phyloP scores from a whole-genome alignment of 2,113 vertebrate species.

The Gorsachius goisagi region DNA sequence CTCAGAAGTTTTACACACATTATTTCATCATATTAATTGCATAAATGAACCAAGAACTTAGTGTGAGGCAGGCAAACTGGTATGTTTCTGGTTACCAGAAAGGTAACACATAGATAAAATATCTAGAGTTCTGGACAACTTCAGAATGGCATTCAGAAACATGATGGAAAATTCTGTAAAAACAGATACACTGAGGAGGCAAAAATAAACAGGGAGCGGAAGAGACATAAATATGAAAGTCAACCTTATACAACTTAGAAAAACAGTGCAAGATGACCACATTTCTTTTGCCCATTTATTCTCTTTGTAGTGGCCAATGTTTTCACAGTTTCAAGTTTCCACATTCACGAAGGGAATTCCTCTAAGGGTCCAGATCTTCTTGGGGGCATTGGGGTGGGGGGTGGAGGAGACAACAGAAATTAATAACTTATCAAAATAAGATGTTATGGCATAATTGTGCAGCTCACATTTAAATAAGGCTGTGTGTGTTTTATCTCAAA shows the following conservation, averaged over 20 bases:
- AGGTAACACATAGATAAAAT: not conserved
- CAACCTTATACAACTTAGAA: not conserved
- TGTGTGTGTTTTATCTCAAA: not conserved
- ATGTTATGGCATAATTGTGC: not conserved
- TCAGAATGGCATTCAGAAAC: not conserved
- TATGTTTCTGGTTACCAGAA: not conserved
- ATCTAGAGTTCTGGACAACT: not conserved
- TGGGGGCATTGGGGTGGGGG: not conserved
- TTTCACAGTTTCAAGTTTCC: not conserved
- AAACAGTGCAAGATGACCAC: not conserved
- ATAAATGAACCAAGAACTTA: not conserved
- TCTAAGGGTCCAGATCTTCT: not conserved
- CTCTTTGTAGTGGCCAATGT: not conserved
- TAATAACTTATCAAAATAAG: not conserved
- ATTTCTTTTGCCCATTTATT: not conserved
- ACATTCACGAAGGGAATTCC: not conserved
- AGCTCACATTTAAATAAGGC: not conserved
- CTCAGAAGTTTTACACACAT: not conserved
- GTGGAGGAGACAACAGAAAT: not conserved
- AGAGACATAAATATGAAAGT: not conserved
- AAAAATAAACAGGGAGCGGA: not conserved
- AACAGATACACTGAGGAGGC: not conserved
- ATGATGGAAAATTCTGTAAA: not conserved
- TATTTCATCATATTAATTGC: not conserved
- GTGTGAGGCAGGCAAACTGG: not conserved